Evolutionary conservation across 2,888 invertebrate genomes (phyloP).

Genomic region (Tineola bisselliella): DNA sequence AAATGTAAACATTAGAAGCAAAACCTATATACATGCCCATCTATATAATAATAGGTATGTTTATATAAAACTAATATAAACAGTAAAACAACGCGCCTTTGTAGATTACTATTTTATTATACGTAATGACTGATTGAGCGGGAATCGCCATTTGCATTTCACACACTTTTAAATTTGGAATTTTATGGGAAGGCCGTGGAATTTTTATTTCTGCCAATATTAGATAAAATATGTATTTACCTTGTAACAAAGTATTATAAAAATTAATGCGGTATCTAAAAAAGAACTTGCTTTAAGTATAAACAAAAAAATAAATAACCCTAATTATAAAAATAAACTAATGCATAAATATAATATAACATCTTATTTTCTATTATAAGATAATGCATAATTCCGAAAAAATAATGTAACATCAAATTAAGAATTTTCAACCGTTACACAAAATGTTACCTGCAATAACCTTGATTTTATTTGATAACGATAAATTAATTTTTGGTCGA

Average conservation of each 20-base stretch:
- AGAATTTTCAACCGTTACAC: no score
- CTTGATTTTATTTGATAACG: constrained; percentile 3
- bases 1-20: no score
- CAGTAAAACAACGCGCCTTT: background rate
- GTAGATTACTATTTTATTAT: background rate
- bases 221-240: no score
- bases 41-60: background rate
- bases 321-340: no score
- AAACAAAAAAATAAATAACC: background rate
- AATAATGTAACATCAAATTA: no score
- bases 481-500: constrained; percentile 6
- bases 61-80: constrained; percentile 2
- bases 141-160: background rate
- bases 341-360: no score
- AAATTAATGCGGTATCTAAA: no score
- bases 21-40: no score
- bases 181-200: background rate
- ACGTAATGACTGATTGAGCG: background rate
- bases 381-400: no score
- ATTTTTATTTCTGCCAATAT: background rate
- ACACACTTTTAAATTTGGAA: background rate
- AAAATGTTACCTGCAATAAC: background rate
- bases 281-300: background rate
- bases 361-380: no score
- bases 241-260: no score